phyloP scores from a whole-genome alignment of 2,113 vertebrate genomes.

The Crotalus helleri region DNA sequence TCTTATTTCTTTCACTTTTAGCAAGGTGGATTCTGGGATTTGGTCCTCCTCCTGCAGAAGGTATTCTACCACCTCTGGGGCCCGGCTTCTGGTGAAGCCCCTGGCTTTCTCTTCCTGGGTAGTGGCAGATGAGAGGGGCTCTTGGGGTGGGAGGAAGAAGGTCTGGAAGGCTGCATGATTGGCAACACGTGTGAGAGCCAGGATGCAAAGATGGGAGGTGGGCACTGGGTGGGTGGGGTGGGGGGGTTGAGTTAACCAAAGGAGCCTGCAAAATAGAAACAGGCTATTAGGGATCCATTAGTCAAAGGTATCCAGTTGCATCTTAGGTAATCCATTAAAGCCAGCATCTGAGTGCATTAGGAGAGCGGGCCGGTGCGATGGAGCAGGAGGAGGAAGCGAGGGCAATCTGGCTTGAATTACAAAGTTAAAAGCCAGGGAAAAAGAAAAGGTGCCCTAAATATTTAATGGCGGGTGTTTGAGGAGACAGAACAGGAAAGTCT shows the following conservation, averaged over 20 bases:
- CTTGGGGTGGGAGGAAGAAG: background rate
- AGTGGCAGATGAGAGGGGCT: background rate
- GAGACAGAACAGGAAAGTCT: constrained; percentile 59
- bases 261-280: constrained; percentile 77
- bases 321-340: constrained; percentile 73
- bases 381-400: constrained; percentile 69
- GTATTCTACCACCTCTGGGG: background rate
- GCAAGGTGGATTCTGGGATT: background rate
- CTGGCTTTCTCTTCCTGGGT: background rate
- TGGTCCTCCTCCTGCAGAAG: background rate
- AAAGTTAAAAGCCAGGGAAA: constrained; percentile 65
- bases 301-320: constrained; percentile 73
- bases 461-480: constrained; percentile 65
- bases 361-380: constrained; percentile 44
- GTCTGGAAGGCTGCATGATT: background rate
- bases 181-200: background rate
- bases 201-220: background rate
- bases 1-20: background rate
- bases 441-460: constrained; percentile 60
- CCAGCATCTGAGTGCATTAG: constrained; percentile 72
- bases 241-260: constrained; percentile 55
- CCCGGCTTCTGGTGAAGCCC: background rate
- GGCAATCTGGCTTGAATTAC: constrained; percentile 72
- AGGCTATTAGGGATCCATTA: constrained; percentile 81
- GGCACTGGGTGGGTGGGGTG: constrained; percentile 27